Percentiles rank a stretch among this genome's conserved stretches.
These are phyloP conservation scores for Pseudorasbora parva DNA, from an alignment of 2,113 vertebrate species.

Conservation along the genomic window DNA sequence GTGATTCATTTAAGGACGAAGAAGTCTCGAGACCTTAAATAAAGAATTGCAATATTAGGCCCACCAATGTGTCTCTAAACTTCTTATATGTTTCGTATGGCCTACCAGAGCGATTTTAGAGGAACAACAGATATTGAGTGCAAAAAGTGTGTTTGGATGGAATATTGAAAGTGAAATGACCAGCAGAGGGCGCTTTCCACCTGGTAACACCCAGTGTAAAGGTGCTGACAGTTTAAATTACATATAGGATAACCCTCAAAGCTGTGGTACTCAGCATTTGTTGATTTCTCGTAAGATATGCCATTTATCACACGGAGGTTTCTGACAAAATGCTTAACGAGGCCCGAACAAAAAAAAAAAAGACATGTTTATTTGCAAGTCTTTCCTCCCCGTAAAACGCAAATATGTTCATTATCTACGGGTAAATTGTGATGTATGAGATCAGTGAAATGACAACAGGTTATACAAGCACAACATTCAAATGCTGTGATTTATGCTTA, in stretches of 20 bases:
- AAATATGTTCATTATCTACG: background rate
- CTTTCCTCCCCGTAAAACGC: background rate
- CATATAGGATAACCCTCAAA: background rate
- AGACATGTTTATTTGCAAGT: background rate
- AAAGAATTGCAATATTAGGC: background rate
- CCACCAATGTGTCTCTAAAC: background rate
- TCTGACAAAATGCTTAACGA: background rate
- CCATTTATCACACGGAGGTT: background rate
- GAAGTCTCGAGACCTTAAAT: background rate
- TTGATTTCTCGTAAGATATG: conserved; percentile 1
- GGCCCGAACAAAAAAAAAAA: too few species aligned
- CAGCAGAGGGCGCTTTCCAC: background rate
- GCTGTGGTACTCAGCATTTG: background rate
- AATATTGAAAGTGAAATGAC: background rate
- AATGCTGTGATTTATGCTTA: background rate
- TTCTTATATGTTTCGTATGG: background rate
- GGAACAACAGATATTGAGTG: too few species aligned
- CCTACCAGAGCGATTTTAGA: too few species aligned
- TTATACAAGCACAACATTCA: background rate
- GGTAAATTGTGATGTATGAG: background rate
- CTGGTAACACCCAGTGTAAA: background rate
- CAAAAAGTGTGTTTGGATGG: background rate
- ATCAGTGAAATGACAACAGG: background rate
- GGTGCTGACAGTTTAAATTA: conserved; percentile 17
- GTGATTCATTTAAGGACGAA: background rate